A percentile compares a stretch with the other conserved stretches of the same genome.
These are phyloP conservation scores for Branchinecta lindahli DNA, from an alignment of 1,140 invertebrate genomes.

Conservation along the genomic window DNA sequence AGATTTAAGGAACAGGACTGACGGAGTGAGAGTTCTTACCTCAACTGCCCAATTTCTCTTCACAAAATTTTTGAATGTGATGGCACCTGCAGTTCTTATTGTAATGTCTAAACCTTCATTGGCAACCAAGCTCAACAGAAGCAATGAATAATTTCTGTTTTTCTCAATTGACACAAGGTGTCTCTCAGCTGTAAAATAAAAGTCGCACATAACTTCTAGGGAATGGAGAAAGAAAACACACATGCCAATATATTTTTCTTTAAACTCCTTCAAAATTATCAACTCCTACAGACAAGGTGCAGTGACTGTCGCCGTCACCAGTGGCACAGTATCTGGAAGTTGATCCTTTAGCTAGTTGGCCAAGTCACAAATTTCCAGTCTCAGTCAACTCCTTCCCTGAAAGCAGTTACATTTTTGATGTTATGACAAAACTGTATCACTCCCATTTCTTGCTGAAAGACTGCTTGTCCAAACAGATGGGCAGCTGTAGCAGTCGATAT, in stretches of 20 bases:
- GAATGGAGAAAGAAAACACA: conserved; percentile 13
- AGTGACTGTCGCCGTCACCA: conserved; percentile 12
- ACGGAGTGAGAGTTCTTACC: conserved; percentile 29
- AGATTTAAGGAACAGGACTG: too few species aligned
- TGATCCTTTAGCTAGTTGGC: too few species aligned
- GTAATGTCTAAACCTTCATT: conserved; percentile 57
- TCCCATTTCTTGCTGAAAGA: too few species aligned
- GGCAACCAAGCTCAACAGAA: conserved; percentile 68
- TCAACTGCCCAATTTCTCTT: conserved; percentile 88
- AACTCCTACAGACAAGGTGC: not conserved
- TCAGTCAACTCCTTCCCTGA: too few species aligned
- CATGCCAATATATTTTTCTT: not conserved
- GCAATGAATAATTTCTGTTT: conserved; percentile 76
- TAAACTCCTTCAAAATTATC: conserved; percentile 11
- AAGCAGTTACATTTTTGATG: too few species aligned
- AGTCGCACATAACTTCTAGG: not conserved
- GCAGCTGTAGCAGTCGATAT: too few species aligned
- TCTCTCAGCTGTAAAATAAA: conserved; percentile 60
- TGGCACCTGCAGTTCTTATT: conserved; percentile 68
- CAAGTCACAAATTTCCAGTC: too few species aligned
- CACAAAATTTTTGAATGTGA: conserved; percentile 92
- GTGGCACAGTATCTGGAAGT: too few species aligned
- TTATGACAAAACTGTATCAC: too few species aligned
- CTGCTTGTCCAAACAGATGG: too few species aligned
- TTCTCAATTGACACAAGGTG: conserved; percentile 76